These are phyloP conservation scores for Furcula furcula DNA, from an alignment of 2,888 invertebrate species.

Conservation along the genomic window DNA sequence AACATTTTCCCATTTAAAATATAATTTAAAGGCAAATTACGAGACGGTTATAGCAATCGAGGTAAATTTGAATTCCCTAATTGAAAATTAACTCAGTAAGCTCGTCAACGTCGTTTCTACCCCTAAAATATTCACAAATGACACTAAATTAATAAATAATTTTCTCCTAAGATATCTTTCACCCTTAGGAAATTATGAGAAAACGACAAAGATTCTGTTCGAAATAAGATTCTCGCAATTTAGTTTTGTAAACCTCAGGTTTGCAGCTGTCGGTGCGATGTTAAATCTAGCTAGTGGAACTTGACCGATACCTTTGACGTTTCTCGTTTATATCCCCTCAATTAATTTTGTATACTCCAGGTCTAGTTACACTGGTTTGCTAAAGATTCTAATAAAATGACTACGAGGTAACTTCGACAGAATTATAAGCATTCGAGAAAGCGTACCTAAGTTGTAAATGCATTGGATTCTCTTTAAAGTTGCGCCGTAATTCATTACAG, in stretches of 20 bases:
- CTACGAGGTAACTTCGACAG: conserved; percentile 27
- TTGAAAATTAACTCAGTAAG: conserved; percentile 6
- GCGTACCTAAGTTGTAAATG: conserved; percentile 32
- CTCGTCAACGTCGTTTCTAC: conserved; percentile 1
- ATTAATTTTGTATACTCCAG: conserved; percentile 10
- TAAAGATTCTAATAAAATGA: conserved; percentile 42
- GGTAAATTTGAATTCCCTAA: conserved; percentile 4
- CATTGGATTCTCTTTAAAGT: conserved; percentile 27
- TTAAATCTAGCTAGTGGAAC: conserved; percentile 14
- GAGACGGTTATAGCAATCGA: not conserved
- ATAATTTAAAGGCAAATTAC: not conserved
- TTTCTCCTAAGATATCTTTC: conserved; percentile 6
- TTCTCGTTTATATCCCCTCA: conserved; percentile 12
- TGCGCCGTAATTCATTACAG: conserved; percentile 33
- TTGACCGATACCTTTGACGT: conserved; percentile 20
- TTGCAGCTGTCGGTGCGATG: conserved; percentile 23
- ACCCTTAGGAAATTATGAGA: conserved; percentile 14
- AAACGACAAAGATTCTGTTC: conserved; percentile 15
- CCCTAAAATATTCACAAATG: conserved; percentile 9
- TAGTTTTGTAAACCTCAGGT: conserved; percentile 26
- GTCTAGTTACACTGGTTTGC: conserved; percentile 24
- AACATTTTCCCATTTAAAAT: too few species aligned
- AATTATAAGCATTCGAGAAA: conserved; percentile 35
- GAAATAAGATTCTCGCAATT: conserved; percentile 20
- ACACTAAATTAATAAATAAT: conserved; percentile 8